Conservation (phyloP, 2,113 vertebrate species). For the Poecile atricapillus region DNA sequence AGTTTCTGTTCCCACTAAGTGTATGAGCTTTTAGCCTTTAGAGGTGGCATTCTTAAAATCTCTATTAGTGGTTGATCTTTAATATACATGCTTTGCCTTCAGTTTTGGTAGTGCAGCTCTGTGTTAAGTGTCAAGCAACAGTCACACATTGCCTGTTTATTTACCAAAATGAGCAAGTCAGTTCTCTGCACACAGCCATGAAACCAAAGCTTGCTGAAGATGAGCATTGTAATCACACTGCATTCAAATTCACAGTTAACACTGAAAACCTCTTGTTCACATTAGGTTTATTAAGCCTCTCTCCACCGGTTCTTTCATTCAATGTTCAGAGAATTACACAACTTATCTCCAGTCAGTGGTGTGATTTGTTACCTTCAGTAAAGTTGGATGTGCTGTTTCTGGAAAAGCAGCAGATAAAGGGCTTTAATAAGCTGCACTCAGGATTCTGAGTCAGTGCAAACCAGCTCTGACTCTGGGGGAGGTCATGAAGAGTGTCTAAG, state of each 20-base stretch:
- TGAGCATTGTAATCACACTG: neutral
- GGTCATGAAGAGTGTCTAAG: neutral
- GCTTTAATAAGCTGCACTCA: neutral
- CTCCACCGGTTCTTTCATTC: neutral
- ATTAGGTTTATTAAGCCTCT: neutral
- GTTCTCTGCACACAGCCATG: neutral
- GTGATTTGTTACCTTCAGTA: neutral
- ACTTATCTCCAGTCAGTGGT: neutral
- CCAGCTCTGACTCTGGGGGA: neutral
- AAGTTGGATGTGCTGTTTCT: neutral
- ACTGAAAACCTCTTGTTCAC: neutral
- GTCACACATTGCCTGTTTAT: neutral
- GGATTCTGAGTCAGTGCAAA: neutral
- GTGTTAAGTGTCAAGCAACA: neutral
- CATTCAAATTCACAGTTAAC: neutral
- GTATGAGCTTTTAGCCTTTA: neutral
- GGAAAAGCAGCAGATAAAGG: neutral
- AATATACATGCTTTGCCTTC: neutral
- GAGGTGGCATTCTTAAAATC: neutral
- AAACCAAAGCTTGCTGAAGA: neutral
- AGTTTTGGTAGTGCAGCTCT: neutral
- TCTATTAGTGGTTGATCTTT: neutral
- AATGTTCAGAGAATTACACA: neutral
- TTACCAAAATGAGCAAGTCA: neutral
- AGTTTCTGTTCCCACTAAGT: slow-evolving; percentile 30